These are phyloP conservation scores for Apeltes quadracus DNA, from an alignment of 2,113 vertebrate species.

Conservation along the genomic window DNA sequence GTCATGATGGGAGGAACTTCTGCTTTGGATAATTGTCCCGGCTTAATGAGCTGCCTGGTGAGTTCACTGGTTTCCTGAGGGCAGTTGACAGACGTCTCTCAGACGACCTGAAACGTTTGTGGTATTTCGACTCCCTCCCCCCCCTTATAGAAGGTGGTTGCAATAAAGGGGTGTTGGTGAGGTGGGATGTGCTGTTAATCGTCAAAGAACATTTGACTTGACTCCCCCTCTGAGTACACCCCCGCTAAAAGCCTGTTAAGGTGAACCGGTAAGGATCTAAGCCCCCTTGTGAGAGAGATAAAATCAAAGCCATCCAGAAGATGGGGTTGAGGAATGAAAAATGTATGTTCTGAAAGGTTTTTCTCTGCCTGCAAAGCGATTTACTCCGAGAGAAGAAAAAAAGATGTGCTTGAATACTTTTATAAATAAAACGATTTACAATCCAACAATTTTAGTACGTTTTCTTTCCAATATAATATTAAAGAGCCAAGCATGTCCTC, in stretches of 20 bases:
- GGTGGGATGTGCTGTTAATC: constrained; percentile 20
- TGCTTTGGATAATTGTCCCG: not conserved
- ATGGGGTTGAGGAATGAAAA: constrained; percentile 61
- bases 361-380: constrained; percentile 54
- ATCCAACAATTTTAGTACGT: constrained; percentile 17
- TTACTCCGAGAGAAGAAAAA: constrained; percentile 32
- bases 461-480: constrained; percentile 1
- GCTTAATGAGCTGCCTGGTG: constrained; percentile 7
- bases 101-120: not conserved
- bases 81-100: not conserved
- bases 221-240: constrained; percentile 21
- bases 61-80: not conserved
- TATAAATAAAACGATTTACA: constrained; percentile 39
- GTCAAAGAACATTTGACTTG: constrained; percentile 45
- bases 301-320: constrained; percentile 67
- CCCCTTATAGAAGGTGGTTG: not conserved
- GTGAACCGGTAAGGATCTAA: constrained; percentile 35
- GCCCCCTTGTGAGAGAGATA: constrained; percentile 45
- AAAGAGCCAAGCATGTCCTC: not conserved
- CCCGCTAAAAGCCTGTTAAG: constrained; percentile 44
- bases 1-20: too few species aligned
- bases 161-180: constrained; percentile 3
- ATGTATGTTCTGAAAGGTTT: constrained; percentile 62
- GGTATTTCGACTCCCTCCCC: not conserved
- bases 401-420: constrained; percentile 46